These are phyloP conservation scores for Lepidocolaptes lacrymiger DNA, from an alignment of 2,797 vertebrate genomes.

Conservation along the genomic window DNA sequence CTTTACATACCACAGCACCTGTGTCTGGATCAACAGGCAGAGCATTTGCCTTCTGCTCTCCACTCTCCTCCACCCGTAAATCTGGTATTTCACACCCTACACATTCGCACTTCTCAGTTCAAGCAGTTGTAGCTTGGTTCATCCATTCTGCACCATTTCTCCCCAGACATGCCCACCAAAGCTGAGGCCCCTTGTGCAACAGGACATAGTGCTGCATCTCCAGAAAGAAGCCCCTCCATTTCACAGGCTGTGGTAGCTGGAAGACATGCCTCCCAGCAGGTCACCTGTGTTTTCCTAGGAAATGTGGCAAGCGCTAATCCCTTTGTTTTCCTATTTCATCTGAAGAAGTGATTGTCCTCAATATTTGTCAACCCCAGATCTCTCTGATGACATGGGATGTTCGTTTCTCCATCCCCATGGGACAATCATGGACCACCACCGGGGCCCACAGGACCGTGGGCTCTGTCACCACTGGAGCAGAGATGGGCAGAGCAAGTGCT, in stretches of 20 bases:
- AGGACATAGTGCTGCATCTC: neutral
- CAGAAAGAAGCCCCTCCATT: neutral
- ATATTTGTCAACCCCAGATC: neutral
- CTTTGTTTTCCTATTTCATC: neutral
- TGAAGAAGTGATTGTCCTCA: neutral
- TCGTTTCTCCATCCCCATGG: neutral
- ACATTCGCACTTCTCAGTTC: neutral
- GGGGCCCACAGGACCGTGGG: accelerated
- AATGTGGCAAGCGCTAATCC: neutral
- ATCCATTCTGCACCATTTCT: neutral
- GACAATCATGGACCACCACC: neutral
- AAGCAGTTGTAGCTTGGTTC: neutral
- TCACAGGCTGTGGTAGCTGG: neutral
- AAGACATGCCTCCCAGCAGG: neutral
- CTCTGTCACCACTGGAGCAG: accelerated
- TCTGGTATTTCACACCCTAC: neutral
- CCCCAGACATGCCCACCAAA: neutral
- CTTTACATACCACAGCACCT: conserved; percentile 24
- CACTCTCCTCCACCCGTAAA: neutral
- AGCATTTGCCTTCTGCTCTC: neutral
- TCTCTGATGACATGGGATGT: accelerated
- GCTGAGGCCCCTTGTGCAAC: neutral
- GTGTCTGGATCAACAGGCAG: neutral
- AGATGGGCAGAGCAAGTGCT: neutral
- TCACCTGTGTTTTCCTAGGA: neutral